phyloP scores from a whole-genome alignment of 35 echinoderm and acorn worm species.

The Apostichopus parvimensis region DNA sequence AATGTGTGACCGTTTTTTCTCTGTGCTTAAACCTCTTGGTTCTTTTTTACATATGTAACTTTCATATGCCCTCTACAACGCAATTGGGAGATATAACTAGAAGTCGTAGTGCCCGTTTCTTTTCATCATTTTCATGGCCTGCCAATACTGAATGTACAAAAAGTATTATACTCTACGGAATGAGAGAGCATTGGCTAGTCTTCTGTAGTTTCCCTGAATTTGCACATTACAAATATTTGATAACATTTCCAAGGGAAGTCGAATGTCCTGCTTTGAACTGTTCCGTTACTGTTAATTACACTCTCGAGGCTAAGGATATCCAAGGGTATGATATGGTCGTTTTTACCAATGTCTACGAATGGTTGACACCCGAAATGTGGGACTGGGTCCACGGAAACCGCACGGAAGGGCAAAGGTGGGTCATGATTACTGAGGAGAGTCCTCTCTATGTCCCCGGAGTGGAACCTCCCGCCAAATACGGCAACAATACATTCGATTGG shows the following conservation, averaged over 20 bases:
- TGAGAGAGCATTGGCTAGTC: conserved; percentile 29
- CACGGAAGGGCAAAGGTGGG: conserved; percentile 17
- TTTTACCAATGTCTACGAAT: conserved; percentile 38
- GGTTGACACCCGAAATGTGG: background rate
- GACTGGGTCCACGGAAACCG: conserved; percentile 38
- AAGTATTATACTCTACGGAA: conserved; percentile 6
- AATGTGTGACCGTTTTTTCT: background rate
- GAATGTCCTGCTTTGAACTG: conserved; percentile 20
- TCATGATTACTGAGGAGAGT: conserved; percentile 53
- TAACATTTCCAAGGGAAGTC: conserved; percentile 6
- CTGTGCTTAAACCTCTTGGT: conserved; percentile 5
- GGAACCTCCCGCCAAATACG: conserved; percentile 10
- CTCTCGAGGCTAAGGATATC: conserved; percentile 9
- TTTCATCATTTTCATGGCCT: background rate
- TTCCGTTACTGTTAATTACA: conserved; percentile 1
- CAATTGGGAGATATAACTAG: background rate
- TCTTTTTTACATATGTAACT: conserved; percentile 2
- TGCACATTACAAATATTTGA: conserved; percentile 33
- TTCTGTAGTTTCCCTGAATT: conserved; percentile 30
- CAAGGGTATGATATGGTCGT: conserved; percentile 18
- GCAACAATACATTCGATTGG: conserved; percentile 17
- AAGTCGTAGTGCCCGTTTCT: background rate
- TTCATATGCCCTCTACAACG: background rate
- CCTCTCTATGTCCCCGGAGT: conserved; percentile 46
- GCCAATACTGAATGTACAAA: background rate